Percentiles rank a stretch among this genome's conserved stretches.
Evolutionary conservation across 2,113 vertebrate species (phyloP).

Genomic region (Toxotes chatareus): DNA sequence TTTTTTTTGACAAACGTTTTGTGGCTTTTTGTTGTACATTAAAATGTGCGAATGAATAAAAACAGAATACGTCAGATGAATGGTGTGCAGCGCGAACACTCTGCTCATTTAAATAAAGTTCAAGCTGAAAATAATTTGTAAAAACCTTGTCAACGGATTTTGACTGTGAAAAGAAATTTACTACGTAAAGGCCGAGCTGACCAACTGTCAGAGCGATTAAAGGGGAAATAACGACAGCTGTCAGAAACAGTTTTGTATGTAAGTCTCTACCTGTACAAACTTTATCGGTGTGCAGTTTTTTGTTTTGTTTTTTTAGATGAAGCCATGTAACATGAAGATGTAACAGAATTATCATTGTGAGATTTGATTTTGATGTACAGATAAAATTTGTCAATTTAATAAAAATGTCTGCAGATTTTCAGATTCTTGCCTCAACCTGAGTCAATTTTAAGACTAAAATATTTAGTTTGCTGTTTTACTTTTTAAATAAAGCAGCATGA

Average conservation of each 20-base stretch:
- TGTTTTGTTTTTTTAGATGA: constrained; percentile 76
- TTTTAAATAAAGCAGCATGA: too few relatives aligned
- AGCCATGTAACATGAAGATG: constrained; percentile 89
- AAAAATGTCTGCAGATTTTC: constrained; percentile 94
- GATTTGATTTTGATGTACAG: constrained; percentile 94
- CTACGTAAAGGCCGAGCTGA: not conserved
- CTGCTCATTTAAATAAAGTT: constrained; percentile 6
- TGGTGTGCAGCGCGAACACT: not conserved
- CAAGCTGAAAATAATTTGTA: not conserved
- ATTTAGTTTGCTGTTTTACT: too few relatives aligned
- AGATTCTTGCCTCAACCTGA: constrained; percentile 61
- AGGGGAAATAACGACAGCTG: constrained; percentile 12
- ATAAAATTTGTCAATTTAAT: constrained; percentile 95
- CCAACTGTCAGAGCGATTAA: not conserved
- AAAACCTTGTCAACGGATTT: not conserved
- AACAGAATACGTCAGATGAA: not conserved
- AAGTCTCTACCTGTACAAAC: constrained; percentile 80
- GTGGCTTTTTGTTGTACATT: constrained; percentile 26
- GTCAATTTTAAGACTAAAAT: not conserved
- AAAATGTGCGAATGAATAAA: constrained; percentile 9
- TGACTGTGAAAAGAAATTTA: not conserved
- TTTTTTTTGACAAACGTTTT: not conserved
- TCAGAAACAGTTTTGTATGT: constrained; percentile 31
- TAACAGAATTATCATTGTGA: constrained; percentile 89
- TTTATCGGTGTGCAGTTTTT: constrained; percentile 70